Percentiles rank a stretch among this genome's conserved stretches.
These are phyloP conservation scores for Hemiprocne comata DNA, from an alignment of 2,113 vertebrate species.

Conservation along the genomic window DNA sequence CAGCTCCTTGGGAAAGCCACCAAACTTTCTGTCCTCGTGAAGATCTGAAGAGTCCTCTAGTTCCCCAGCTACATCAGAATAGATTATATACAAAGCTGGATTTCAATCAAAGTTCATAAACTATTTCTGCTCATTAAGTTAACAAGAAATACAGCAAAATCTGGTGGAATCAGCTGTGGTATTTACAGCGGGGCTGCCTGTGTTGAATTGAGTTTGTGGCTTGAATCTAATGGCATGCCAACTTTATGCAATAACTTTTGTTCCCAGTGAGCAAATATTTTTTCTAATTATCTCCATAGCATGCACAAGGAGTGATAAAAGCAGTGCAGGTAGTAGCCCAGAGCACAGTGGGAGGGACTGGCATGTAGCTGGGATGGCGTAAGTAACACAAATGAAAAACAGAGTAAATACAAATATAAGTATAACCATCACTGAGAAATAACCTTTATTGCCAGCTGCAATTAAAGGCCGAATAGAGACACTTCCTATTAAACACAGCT, in stretches of 20 bases:
- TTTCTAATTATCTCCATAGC: not conserved
- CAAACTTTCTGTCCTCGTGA: not conserved
- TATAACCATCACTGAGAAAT: not conserved
- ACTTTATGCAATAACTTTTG: not conserved
- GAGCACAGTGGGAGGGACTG: not conserved
- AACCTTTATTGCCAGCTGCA: not conserved
- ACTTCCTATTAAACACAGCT: not conserved
- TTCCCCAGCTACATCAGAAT: not conserved
- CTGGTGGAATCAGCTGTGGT: not conserved
- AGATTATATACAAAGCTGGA: not conserved
- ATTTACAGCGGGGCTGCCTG: not conserved
- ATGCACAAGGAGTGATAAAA: not conserved
- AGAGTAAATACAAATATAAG: not conserved
- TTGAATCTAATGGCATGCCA: not conserved
- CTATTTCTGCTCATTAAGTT: not conserved
- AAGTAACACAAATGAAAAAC: not conserved
- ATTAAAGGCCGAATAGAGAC: not conserved
- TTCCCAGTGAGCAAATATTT: constrained; percentile 1
- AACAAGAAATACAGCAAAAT: not conserved
- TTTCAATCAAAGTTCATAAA: not conserved
- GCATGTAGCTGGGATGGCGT: not conserved
- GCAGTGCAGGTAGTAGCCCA: not conserved
- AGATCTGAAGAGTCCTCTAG: not conserved
- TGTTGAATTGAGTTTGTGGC: not conserved
- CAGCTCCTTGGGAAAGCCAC: not conserved